These are phyloP conservation scores for Scopus umbretta DNA, from an alignment of 2,113 vertebrate genomes.

Conservation along the genomic window DNA sequence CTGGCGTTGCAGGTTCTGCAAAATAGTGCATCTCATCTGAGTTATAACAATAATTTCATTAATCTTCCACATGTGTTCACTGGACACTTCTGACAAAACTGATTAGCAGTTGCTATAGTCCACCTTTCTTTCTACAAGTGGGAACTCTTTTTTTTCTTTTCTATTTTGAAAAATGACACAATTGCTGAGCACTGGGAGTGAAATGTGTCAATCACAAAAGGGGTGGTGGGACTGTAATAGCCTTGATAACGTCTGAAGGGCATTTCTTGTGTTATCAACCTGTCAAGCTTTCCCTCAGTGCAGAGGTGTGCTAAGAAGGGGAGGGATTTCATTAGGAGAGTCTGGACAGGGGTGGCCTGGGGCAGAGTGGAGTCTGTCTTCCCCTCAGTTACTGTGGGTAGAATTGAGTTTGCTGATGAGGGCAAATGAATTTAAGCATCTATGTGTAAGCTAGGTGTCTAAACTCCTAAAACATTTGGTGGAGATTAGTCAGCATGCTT, in stretches of 20 bases:
- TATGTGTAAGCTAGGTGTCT: not conserved
- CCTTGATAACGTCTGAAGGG: not conserved
- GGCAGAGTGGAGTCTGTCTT: not conserved
- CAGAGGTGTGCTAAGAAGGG: not conserved
- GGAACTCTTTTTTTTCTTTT: not conserved
- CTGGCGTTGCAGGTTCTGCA: not conserved
- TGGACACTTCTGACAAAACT: not conserved
- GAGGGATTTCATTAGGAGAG: not conserved
- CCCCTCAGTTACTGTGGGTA: not conserved
- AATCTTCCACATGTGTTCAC: not conserved
- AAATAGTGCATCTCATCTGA: not conserved
- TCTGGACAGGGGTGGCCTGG: not conserved
- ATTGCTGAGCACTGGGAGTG: not conserved
- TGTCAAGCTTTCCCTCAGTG: not conserved
- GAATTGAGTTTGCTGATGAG: not conserved
- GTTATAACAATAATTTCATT: constrained; percentile 21
- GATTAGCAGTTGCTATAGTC: not conserved
- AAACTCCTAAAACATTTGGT: not conserved
- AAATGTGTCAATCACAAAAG: not conserved
- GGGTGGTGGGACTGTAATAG: not conserved
- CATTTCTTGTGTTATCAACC: not conserved
- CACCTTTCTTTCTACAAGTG: not conserved
- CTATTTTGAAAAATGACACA: not conserved
- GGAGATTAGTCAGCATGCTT: not conserved
- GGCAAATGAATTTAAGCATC: not conserved